Conservation (phyloP, 2,888 invertebrate species). For the Gerris lacustris region DNA sequence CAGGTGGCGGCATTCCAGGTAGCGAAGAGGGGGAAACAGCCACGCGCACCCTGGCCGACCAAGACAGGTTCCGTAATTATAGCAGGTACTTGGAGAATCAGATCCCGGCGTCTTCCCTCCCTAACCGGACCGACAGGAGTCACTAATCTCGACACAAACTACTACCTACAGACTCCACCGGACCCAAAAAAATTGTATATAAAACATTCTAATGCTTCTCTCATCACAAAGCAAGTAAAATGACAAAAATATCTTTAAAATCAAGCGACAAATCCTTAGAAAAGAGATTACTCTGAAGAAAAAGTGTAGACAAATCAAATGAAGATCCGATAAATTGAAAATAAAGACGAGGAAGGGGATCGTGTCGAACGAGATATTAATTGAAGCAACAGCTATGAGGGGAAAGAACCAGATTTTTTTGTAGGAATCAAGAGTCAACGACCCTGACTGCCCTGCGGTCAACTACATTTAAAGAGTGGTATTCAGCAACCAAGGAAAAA, state of each 20-base stretch:
- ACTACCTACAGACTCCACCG: too few relatives aligned
- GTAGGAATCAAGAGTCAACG: neutral
- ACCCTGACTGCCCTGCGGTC: neutral
- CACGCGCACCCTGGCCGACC: neutral
- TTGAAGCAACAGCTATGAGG: too few relatives aligned
- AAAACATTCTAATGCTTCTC: too few relatives aligned
- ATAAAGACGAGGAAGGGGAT: too few relatives aligned
- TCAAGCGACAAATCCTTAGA: too few relatives aligned
- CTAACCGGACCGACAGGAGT: constrained; percentile 1
- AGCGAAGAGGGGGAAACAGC: neutral
- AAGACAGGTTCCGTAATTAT: constrained; percentile 3
- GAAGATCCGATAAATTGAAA: too few relatives aligned
- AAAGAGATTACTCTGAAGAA: too few relatives aligned
- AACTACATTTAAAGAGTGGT: neutral
- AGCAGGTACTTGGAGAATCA: constrained; percentile 3
- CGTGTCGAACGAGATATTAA: too few relatives aligned
- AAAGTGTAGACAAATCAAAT: too few relatives aligned
- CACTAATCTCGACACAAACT: neutral
- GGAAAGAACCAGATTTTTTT: neutral
- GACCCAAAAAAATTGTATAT: too few relatives aligned
- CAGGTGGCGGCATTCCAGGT: constrained; percentile 39
- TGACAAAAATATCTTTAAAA: too few relatives aligned
- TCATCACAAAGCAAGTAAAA: too few relatives aligned
- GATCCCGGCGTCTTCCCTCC: neutral
- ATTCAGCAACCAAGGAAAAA: neutral